A percentile compares a stretch with the other conserved stretches of the same genome.
These are phyloP conservation scores for Invenusta paracnida DNA, from an alignment of 2,888 invertebrate genomes.

Conservation along the genomic window DNA sequence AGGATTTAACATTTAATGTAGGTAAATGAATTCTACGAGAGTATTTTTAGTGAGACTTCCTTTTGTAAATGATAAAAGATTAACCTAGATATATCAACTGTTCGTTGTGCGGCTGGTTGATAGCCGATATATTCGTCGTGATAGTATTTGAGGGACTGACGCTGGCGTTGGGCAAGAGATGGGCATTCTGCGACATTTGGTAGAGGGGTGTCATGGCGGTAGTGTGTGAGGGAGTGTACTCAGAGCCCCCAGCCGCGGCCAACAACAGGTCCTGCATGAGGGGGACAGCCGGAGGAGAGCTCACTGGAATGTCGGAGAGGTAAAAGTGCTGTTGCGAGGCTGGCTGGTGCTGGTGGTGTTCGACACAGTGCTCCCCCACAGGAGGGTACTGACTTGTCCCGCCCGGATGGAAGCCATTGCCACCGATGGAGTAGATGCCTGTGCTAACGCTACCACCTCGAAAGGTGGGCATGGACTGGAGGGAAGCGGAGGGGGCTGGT, in stretches of 20 bases:
- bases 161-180: background rate
- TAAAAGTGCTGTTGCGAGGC: background rate
- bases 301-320: background rate
- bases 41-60: too few species aligned
- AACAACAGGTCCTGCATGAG: background rate
- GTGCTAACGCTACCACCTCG: background rate
- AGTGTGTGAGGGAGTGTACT: background rate
- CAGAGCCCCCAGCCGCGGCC: background rate
- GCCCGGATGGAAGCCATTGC: background rate
- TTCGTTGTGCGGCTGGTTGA: too few species aligned
- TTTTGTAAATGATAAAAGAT: too few species aligned
- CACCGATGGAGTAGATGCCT: background rate
- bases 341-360: background rate
- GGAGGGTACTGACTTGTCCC: too few species aligned
- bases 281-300: background rate
- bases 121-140: too few species aligned
- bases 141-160: too few species aligned
- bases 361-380: too few species aligned
- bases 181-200: constrained; percentile 9
- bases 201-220: background rate
- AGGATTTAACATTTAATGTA: too few species aligned
- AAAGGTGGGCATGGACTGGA: background rate
- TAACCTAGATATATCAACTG: too few species aligned
- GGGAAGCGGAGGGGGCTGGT: too few species aligned
- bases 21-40: too few species aligned